phyloP scores from a whole-genome alignment of 2,113 vertebrate species.

The Nothoprocta perdicaria region DNA sequence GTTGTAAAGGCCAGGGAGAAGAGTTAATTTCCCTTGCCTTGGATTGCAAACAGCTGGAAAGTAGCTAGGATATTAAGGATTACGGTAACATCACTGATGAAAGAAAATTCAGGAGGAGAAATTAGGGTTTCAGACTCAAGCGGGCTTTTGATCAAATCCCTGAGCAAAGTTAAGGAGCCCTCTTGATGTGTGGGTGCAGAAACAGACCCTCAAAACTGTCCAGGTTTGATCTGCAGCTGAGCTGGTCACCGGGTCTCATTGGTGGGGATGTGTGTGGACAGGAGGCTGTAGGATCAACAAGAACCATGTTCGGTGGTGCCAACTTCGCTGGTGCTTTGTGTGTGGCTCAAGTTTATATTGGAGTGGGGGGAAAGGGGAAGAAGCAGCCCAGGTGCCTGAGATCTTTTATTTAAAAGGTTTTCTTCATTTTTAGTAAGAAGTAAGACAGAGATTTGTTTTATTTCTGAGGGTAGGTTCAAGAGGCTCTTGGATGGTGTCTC shows the following conservation, averaged over 20 bases:
- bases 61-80: too few species aligned
- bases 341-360: fast-evolving
- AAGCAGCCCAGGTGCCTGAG: neutral
- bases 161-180: neutral
- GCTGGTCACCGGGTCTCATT: neutral
- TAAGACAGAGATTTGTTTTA: neutral
- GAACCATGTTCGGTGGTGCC: fast-evolving
- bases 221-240: neutral
- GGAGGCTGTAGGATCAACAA: neutral
- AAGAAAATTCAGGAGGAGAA: neutral
- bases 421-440: neutral
- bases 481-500: neutral
- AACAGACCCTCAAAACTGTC: neutral
- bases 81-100: neutral
- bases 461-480: neutral
- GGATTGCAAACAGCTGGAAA: neutral
- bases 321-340: fast-evolving
- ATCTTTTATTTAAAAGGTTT: neutral
- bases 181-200: neutral
- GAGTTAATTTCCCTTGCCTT: neutral
- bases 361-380: neutral
- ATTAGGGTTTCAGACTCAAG: neutral
- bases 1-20: neutral
- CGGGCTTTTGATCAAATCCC: neutral
- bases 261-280: neutral